These are phyloP conservation scores for Stictonetta naevosa DNA, from an alignment of 2,113 vertebrate genomes.

Conservation along the genomic window DNA sequence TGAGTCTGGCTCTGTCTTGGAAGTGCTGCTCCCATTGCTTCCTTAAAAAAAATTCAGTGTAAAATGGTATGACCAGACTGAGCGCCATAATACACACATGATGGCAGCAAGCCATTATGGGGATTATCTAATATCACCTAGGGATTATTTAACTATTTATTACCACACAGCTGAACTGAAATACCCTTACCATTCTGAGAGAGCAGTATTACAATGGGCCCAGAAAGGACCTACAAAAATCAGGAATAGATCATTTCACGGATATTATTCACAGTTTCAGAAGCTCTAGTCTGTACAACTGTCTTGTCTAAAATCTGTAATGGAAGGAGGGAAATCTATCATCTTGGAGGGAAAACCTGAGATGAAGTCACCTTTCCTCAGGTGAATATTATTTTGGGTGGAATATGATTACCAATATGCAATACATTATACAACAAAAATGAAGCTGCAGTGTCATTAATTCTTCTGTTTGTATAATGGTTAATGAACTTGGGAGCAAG, in stretches of 20 bases:
- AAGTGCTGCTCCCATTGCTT: neutral
- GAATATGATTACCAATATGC: neutral
- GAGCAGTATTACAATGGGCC: neutral
- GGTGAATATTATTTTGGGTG: neutral
- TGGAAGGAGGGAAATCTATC: no score
- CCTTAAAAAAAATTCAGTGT: neutral
- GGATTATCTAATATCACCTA: conserved; percentile 27
- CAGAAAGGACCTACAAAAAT: neutral
- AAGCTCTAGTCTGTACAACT: neutral
- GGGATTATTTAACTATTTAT: conserved; percentile 55
- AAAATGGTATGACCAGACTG: neutral
- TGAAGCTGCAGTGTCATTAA: neutral
- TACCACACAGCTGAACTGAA: conserved; percentile 29
- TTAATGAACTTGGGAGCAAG: conserved; percentile 40
- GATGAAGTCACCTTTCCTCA: neutral
- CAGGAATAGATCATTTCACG: neutral
- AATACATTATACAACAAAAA: neutral
- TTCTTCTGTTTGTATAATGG: neutral
- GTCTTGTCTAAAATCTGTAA: neutral
- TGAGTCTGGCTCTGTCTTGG: neutral
- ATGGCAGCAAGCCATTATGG: conserved; percentile 19
- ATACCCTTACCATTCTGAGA: neutral
- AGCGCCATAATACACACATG: neutral
- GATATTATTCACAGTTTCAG: neutral
- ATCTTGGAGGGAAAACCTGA: neutral